Base-by-base conservation (phyloP, 2,797 vertebrate species). In the Myotis findleyi region DNA sequence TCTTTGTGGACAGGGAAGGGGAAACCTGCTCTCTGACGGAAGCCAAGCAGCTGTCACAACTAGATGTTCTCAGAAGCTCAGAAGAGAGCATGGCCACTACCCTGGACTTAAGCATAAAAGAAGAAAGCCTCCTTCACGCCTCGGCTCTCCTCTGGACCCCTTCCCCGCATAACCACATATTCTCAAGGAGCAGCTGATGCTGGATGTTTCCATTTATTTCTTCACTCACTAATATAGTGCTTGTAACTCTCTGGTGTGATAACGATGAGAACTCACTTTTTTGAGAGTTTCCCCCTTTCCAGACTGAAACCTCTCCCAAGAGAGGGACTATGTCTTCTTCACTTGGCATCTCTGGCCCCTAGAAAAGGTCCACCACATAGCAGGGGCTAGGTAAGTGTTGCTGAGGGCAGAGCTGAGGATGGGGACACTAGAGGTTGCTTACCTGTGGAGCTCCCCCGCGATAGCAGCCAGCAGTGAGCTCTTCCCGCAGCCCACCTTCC, bases 401-500 rank as follows among this genome's bases (percentile, higher is more conserved):
- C 6, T 62, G 6, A 84, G 57, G 72, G 68, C 33, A 82, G 21
- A 79, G 23, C 25, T 0, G 6, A 73, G 55, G 83, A 62, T 5
- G 13, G 13, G 59, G 66, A 14, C 0, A 0, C 47, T 18, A 12
- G 44, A 64, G 10, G 55, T 8, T n/a, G 20, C 17, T 98, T 98
- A 99, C 99, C 99, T 99, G 98, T 97, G 98, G 72, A 99, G 99
- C 87, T 99, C 99, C 97, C 99, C 99, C 6, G 99, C 98, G 66
- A 99, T 98, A 36, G 99, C 99, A 8, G 99, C 98, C 96, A 99
- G 97, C 55, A 99, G 97, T 12, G 99, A 99, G 72, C 99, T 99
- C 98, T 99, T 99, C 55, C 99, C 99, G 96, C 99, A 99, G 95
- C 99, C 99, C 0, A 99, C 99, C 94, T 99, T 99, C 23, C 99